A percentile compares a stretch with the other conserved stretches of the same genome.
Evolutionary conservation across 1,140 invertebrate genomes (phyloP).

Genomic region (Vollenhovia emeryi): DNA sequence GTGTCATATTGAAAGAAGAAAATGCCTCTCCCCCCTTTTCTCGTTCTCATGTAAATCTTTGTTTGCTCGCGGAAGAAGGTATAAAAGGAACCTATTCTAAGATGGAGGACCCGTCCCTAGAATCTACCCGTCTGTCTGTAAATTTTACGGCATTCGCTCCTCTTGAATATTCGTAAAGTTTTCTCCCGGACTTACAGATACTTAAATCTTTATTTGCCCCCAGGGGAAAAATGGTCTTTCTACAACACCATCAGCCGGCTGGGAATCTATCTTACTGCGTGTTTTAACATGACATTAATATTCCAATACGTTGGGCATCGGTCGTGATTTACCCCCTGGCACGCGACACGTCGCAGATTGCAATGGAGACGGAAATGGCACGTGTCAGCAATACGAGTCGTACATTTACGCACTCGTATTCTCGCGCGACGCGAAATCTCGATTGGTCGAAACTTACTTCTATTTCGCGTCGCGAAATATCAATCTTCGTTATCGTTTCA

Average conservation of each 20-base stretch:
- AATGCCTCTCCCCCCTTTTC: constrained; percentile 11
- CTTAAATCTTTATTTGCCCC: constrained; percentile 49
- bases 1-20: constrained; percentile 21
- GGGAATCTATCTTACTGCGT: constrained; percentile 42
- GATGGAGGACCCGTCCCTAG: constrained; percentile 11
- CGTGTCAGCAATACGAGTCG: background rate
- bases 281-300: constrained; percentile 53
- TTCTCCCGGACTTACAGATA: constrained; percentile 46
- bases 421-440: background rate
- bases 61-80: constrained; percentile 34
- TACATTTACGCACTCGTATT: background rate
- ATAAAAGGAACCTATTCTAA: constrained; percentile 53
- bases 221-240: constrained; percentile 10
- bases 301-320: constrained; percentile 27
- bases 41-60: constrained; percentile 53
- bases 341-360: constrained; percentile 17
- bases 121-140: constrained; percentile 14
- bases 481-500: background rate
- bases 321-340: constrained; percentile 23
- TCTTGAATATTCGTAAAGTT: constrained; percentile 44
- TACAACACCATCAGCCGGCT: constrained; percentile 23
- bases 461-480: background rate
- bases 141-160: constrained; percentile 52
- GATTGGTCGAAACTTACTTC: background rate
- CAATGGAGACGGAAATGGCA: background rate